These are phyloP conservation scores for Megatriorchis doriae DNA, from an alignment of 2,113 vertebrate genomes.

Conservation along the genomic window DNA sequence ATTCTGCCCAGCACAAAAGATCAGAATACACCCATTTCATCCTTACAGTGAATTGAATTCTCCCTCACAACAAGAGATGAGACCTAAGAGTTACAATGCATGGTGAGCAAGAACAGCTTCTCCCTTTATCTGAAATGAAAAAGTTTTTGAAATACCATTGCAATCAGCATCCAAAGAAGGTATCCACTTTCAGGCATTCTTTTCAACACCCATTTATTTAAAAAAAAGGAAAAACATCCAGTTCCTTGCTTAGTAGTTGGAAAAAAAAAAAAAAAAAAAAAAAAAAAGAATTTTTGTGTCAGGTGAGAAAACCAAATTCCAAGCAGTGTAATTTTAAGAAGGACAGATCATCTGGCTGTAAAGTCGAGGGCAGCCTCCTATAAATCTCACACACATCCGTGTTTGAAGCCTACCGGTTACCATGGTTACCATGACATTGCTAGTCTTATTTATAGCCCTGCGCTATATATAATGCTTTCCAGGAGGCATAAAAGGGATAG, in stretches of 20 bases:
- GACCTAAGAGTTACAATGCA: neutral
- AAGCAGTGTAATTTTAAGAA: constrained; percentile 32
- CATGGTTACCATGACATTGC: constrained; percentile 70
- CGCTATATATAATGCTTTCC: constrained; percentile 66
- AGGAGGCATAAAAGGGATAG: constrained; percentile 65
- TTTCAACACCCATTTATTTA: neutral
- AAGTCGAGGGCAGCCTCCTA: constrained; percentile 53
- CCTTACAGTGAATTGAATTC: neutral
- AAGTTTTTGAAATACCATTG: neutral
- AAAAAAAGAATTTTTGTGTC: neutral
- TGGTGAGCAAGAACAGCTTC: neutral
- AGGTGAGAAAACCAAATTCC: constrained; percentile 8
- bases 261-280: neutral
- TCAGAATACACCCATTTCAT: neutral
- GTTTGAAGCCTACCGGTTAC: constrained; percentile 67
- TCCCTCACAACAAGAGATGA: neutral
- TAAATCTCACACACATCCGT: constrained; percentile 28
- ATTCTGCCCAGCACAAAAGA: neutral
- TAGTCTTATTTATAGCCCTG: constrained; percentile 75
- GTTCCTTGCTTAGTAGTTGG: neutral
- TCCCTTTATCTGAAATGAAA: neutral
- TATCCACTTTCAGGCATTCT: neutral
- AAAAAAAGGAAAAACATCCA: rapidly evolving
- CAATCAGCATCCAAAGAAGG: neutral
- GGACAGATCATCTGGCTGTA: constrained; percentile 31